Evolutionary conservation across 2,888 invertebrate species (phyloP).

Genomic region (Mythimna vitellina): DNA sequence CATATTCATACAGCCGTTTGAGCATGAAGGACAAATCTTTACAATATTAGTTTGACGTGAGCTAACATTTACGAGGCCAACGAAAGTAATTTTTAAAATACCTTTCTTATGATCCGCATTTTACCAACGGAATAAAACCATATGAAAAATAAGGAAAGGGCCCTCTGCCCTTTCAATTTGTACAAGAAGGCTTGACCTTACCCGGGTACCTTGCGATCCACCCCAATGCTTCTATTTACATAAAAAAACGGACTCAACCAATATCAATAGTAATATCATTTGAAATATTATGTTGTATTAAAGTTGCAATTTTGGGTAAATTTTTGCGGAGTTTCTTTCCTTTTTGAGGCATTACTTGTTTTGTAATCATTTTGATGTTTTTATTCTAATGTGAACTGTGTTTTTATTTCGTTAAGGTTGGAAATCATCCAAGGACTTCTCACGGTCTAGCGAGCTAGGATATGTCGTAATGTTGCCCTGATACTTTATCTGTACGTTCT

Average conservation of each 20-base stretch:
- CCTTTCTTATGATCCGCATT: slow-evolving; percentile 14
- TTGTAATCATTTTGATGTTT: background rate
- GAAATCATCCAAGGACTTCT: no score
- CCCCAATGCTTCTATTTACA: slow-evolving; percentile 52
- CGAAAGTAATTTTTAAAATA: slow-evolving; percentile 4
- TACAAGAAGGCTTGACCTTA: slow-evolving; percentile 48
- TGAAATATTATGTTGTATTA: slow-evolving; percentile 26
- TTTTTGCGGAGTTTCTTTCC: background rate
- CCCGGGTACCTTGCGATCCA: slow-evolving; percentile 22
- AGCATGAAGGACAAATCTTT: no score
- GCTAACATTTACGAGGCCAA: background rate
- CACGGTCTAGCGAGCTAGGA: no score
- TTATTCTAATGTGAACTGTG: no score
- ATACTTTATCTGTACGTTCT: no score
- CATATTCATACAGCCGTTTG: no score
- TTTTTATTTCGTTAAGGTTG: no score
- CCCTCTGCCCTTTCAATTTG: slow-evolving; percentile 44
- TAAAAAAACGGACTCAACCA: slow-evolving; percentile 46
- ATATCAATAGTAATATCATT: slow-evolving; percentile 51
- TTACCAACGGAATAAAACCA: slow-evolving; percentile 3
- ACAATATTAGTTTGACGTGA: no score
- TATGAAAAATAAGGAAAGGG: slow-evolving; percentile 34
- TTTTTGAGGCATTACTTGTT: background rate
- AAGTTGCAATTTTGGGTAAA: background rate
- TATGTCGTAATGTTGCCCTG: no score